Conservation (phyloP, 2,113 vertebrate species). For the Leptocoma aspasia region DNA sequence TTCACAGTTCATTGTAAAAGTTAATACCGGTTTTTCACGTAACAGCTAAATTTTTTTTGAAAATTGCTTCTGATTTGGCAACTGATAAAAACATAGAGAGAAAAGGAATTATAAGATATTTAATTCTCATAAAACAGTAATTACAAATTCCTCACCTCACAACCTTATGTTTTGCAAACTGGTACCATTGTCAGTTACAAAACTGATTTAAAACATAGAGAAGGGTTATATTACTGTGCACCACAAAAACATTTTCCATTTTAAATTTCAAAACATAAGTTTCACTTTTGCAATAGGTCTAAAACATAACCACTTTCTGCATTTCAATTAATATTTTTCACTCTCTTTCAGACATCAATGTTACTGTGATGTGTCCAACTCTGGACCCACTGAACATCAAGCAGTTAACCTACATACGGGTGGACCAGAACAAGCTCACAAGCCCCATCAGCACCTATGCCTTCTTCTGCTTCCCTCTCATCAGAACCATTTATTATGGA, state of each 20-base stretch:
- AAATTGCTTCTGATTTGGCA: background rate
- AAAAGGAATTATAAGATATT: background rate
- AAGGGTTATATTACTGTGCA: background rate
- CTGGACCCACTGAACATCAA: conserved; percentile 62
- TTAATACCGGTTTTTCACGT: background rate
- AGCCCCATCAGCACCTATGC: conserved; percentile 70
- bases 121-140: background rate
- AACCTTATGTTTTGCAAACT: background rate
- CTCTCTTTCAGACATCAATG: conserved; percentile 74
- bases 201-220: background rate
- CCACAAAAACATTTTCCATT: background rate
- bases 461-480: conserved; percentile 79
- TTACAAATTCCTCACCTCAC: background rate
- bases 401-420: conserved; percentile 79
- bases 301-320: background rate
- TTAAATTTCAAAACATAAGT: background rate
- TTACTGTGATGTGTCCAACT: conserved; percentile 81
- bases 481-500: conserved; percentile 80
- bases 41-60: background rate
- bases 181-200: background rate
- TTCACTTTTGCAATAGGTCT: background rate
- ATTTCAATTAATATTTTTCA: background rate
- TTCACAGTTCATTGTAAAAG: background rate
- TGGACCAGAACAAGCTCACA: conserved; percentile 81
- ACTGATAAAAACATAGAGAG: background rate